Percentiles rank a stretch among this genome's conserved stretches.
These are phyloP conservation scores for Eucera pruinosa DNA, from an alignment of 2,888 invertebrate species.

Conservation along the genomic window DNA sequence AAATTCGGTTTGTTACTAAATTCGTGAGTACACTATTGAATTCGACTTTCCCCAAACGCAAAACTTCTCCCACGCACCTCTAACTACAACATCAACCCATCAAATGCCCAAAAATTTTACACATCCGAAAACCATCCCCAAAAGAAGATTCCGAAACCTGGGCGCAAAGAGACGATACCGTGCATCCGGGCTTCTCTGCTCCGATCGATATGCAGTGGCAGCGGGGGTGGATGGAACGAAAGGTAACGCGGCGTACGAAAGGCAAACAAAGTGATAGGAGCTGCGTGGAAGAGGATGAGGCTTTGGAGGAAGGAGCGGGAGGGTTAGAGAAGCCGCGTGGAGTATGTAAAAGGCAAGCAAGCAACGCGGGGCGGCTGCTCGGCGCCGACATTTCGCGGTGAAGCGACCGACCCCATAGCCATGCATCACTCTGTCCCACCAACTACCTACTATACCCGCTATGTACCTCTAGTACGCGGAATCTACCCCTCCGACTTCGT, in stretches of 20 bases:
- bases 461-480: constrained; percentile 48
- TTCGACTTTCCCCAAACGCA: too few relatives aligned
- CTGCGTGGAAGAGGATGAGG: constrained; percentile 16
- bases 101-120: too few relatives aligned
- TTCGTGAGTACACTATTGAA: too few relatives aligned
- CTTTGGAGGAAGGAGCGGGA: background rate
- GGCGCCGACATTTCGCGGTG: constrained; percentile 80
- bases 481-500: constrained; percentile 59
- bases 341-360: constrained; percentile 71
- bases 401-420: constrained; percentile 78
- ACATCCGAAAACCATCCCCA: background rate
- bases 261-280: constrained; percentile 70
- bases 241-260: constrained; percentile 63
- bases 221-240: constrained; percentile 48
- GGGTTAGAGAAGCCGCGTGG: constrained; percentile 33
- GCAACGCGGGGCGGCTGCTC: constrained; percentile 69
- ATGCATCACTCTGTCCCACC: constrained; percentile 80
- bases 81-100: too few relatives aligned
- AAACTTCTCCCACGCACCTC: too few relatives aligned
- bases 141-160: background rate
- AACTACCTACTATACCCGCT: constrained; percentile 66
- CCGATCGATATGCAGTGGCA: constrained; percentile 64
- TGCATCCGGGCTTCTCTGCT: constrained; percentile 36
- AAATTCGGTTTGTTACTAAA: too few relatives aligned
- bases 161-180: constrained; percentile 25